phyloP scores from a whole-genome alignment of 35 echinoderm and acorn worm species.

The Eucidaris tribuloides region DNA sequence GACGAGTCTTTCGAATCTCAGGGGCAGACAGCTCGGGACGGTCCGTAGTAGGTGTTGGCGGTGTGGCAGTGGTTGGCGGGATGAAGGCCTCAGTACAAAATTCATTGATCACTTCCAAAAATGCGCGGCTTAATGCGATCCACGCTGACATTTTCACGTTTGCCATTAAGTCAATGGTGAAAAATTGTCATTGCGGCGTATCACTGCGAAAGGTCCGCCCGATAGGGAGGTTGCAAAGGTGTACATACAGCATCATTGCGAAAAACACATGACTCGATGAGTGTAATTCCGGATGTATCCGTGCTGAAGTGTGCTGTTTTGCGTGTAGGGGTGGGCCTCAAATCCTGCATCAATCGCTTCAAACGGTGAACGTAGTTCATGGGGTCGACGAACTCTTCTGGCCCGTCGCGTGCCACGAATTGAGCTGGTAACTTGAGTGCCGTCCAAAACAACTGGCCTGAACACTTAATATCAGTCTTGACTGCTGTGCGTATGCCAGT shows the following conservation, averaged over 20 bases:
- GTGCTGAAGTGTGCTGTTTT: neutral
- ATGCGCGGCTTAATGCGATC: slow-evolving; percentile 2
- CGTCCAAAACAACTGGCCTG: slow-evolving; percentile 22
- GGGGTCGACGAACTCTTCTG: neutral
- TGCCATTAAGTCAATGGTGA: no score
- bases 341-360: neutral
- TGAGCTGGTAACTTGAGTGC: slow-evolving; percentile 10
- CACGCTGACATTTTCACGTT: no score
- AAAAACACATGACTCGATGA: neutral
- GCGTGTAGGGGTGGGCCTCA: neutral
- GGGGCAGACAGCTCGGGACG: no score
- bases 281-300: neutral
- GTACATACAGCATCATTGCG: neutral
- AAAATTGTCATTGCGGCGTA: no score
- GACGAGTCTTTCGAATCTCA: neutral
- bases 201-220: neutral
- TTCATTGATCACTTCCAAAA: neutral
- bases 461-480: slow-evolving; percentile 17
- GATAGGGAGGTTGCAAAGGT: neutral
- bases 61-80: neutral
- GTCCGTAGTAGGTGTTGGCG: neutral
- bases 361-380: neutral
- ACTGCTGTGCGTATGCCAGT: neutral
- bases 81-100: neutral
- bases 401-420: neutral